Evolutionary conservation across 2,888 invertebrate species (phyloP), one percentile per base, ranked within the genome.

Genomic region (Phytoseiulus persimilis): DNA sequence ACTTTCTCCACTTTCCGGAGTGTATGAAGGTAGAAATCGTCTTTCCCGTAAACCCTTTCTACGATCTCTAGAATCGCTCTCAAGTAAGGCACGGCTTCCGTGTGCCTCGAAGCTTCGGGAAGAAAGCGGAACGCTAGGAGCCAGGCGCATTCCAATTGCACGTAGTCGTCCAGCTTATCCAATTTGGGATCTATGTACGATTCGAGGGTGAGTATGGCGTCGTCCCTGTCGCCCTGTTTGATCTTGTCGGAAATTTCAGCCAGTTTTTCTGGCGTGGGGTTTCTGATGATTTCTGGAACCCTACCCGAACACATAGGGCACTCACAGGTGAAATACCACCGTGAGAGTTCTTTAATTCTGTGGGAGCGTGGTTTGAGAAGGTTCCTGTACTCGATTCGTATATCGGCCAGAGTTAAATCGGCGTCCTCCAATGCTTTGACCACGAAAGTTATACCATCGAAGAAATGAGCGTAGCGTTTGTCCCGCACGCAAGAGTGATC

Each of bases 401-500:
- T 83, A 33, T 83, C 31, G 83, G 1, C 83, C 18, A 23, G 31
- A 5, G 32, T 83, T 3, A 23, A n/a, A 32, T 84, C 84, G 23
- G 28, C 31, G 31, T 84, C 84, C 33, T 84, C 28, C 23, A 84
- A 33, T 18, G 84, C 28, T 31, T n/a, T 18, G 31, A 84, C 33
- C 2, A 84, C 84, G 84, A 84, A 31, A 18, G 84, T 84, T 32
- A 45, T 39, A n/a, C 32, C 39, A 45, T 33, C 32, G 32, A 11
- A 32, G 33, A 87, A 33, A 45, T 87, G 14, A 9, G 32, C 33
- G 33, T 31, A 18, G n/a, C 33, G 87, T 5, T 87, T n/a, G 33
- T 87, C 87, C 33, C 14, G 33, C n/a, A 45, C 87, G n/a, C 87
- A 87, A 2, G 87, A 87, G 18, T 32, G 87, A 45, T 87, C 87